Evolutionary conservation across 1,140 invertebrate genomes (phyloP).

Genomic region (Antheraea mylitta): DNA sequence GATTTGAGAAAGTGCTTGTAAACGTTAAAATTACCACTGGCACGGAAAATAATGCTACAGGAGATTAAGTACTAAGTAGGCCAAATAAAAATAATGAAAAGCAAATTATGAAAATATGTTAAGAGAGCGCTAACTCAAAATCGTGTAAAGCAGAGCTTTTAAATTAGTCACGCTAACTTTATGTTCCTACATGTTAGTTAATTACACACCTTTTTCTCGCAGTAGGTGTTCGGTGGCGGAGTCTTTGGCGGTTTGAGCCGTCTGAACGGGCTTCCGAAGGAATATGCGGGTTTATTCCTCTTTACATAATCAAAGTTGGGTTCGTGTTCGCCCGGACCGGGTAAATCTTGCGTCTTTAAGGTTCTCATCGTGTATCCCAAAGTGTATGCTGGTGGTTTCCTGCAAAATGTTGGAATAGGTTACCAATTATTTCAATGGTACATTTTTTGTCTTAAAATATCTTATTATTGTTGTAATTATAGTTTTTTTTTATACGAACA

Average conservation of each 20-base stretch:
- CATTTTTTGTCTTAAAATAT: background rate
- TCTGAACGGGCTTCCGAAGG: constrained; percentile 46
- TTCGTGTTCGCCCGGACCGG: constrained; percentile 42
- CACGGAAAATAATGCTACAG: too few relatives aligned
- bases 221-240: constrained; percentile 59
- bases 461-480: too few relatives aligned
- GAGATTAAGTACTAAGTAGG: background rate
- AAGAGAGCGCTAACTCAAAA: background rate
- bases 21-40: too few relatives aligned
- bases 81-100: background rate
- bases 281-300: constrained; percentile 47
- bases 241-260: constrained; percentile 24
- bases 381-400: constrained; percentile 47
- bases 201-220: constrained; percentile 57
- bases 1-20: too few relatives aligned
- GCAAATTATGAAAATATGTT: background rate
- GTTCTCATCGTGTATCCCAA: constrained; percentile 29
- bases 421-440: background rate
- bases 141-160: background rate
- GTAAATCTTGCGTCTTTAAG: constrained; percentile 23
- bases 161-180: background rate
- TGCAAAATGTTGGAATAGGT: constrained; percentile 17
- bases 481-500: too few relatives aligned
- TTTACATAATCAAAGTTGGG: constrained; percentile 53
- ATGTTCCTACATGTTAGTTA: constrained; percentile 7